Percentiles rank a stretch among this genome's conserved stretches.
These are phyloP conservation scores for Spea multiplicata DNA, from an alignment of 2,113 vertebrate species.

Conservation along the genomic window DNA sequence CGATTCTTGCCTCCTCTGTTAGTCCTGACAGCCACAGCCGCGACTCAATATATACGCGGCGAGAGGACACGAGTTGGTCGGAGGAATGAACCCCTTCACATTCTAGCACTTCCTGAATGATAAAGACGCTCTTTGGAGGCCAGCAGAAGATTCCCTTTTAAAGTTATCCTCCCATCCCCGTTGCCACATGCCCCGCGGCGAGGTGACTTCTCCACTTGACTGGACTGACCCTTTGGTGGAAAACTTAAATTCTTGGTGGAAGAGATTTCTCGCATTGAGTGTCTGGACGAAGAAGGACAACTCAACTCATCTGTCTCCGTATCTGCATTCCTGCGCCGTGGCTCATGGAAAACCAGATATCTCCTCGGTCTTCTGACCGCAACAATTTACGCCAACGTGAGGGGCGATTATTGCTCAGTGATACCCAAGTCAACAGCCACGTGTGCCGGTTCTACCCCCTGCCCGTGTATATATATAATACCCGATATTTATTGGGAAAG, in stretches of 20 bases:
- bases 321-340: conserved; percentile 14
- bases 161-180: conserved; percentile 59
- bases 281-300: conserved; percentile 8
- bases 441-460: too few relatives aligned
- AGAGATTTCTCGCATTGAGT: conserved; percentile 54
- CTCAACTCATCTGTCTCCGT: background rate
- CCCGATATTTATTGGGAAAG: too few relatives aligned
- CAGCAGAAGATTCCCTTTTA: conserved; percentile 71
- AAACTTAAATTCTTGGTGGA: conserved; percentile 54
- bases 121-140: conserved; percentile 59
- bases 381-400: too few relatives aligned
- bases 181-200: conserved; percentile 31
- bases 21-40: conserved; percentile 18
- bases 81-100: conserved; percentile 59
- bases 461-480: too few relatives aligned
- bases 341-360: conserved; percentile 27
- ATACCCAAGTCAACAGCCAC: too few relatives aligned
- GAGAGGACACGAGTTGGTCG: conserved; percentile 52
- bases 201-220: conserved; percentile 38
- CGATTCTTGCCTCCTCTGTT: background rate
- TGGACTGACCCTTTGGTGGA: conserved; percentile 41
- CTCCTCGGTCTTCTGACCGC: conserved; percentile 1
- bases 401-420: too few relatives aligned
- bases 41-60: conserved; percentile 64
- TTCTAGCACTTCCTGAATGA: conserved; percentile 73